Base-by-base conservation (phyloP, 2,888 invertebrate species). In the Clusia tigrina region DNA sequence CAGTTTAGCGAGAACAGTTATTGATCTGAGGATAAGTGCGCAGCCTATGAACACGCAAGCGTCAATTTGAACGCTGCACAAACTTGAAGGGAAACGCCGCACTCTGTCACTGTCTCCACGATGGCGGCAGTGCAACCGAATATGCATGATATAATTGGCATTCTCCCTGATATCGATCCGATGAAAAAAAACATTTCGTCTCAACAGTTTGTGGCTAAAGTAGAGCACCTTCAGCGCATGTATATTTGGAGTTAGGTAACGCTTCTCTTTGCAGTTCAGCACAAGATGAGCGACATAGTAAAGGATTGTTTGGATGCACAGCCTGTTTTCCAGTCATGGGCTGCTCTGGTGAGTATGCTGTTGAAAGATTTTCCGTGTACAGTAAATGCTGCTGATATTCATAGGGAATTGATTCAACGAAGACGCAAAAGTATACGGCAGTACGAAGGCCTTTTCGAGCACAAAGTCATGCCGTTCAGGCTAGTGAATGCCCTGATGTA, bases 361-460 rank as follows among this genome's bases (percentile, higher is more conserved):
- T 9, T 10, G 6, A 51, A 32, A 22, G 63, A 65, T 46, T 67
- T 65, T 57, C 63, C 67, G 2, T 52, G 58, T 23, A 55, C 24
- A 9, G 51, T 65, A 6, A 56, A 38, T 18, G 32, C 22, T 12
- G 67, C 65, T 18, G 65, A 65, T 20, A 10, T 65, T 1, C 66
- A 69, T 26, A 46, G 62, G 2, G 64, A 67, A 12, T 10, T 67
- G 26, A 62, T 55, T 20, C 52, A 23, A 17, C 62, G 68, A 0
- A 64, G n/a, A n/a, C n/a, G n/a, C n/a, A n/a, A 77, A 2, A 74
- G 74, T 37, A 70, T 71, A 10, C 66, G 64, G 2, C 74, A 72
- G 17, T 80, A 78, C 0, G 75, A 74, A 0, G 76, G 79, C 42
- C 69, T 76, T 2, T 80, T 67, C 52, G 73, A 80, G 67, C 78